Evolutionary conservation across 2,797 vertebrate species (phyloP), one percentile per base, ranked within the genome.

Genomic region (Eurystomus glaucurus): DNA sequence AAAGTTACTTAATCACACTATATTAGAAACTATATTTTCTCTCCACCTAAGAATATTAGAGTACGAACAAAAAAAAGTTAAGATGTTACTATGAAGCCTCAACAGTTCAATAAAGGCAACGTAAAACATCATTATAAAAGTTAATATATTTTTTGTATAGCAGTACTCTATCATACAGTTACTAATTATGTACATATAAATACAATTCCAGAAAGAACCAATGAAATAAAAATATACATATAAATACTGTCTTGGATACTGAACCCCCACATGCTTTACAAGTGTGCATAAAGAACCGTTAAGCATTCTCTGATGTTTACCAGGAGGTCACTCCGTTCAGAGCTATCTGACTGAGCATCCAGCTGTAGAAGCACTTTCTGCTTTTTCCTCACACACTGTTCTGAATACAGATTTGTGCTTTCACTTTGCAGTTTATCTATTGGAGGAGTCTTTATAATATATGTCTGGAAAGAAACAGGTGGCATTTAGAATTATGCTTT

Each of bases 301-400:
- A n/a, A 74, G 33, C 4, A 46, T 43, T 81, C 46, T 77, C 75
- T 66, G 45, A 66, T 87, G 88, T 90, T 98, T 98, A 99, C 99
- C 98, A 99, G 93, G 51, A 99, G 96, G 97, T 99, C 99, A 37
- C 92, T 97, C 68, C 98, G 97, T 61, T 99, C 99, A n/a, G 99
- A 99, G 97, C 98, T 99, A 95, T 99, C 99, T 46, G 99, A 99
- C 80, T 98, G 99, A 76, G 97, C 77, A 88, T 99, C 99, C 92
- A 99, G 97, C 51, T 98, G 98, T 29, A 99, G 83, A 62, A 97
- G 51, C 77, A 94, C 97, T 97, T 98, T 99, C 80, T 96, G 98
- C 98, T 98, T 98, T 89, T 98, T 98, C 90, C 96, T 97, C 46
- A 18, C 65, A 74, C 92, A 46, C 51, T 94, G 95, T 95, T 98